Percentiles rank a stretch among this genome's conserved stretches.
These are phyloP conservation scores for Salvelinus namaycush DNA, from an alignment of 2,113 vertebrate genomes.

Conservation along the genomic window DNA sequence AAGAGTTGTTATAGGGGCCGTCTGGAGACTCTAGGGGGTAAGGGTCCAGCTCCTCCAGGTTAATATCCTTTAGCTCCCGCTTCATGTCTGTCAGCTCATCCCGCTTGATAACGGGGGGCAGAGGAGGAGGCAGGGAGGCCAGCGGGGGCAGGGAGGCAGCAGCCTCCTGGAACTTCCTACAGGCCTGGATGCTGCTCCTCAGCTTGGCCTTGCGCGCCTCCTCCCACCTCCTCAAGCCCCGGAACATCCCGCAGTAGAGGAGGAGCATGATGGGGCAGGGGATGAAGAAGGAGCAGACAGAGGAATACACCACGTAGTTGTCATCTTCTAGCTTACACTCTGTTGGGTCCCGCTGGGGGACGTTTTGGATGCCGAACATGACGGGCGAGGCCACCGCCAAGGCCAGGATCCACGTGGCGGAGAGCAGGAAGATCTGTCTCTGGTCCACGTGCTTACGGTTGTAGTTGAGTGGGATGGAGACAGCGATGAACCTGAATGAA, in stretches of 20 bases:
- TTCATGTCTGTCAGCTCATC: slow-evolving; percentile 41
- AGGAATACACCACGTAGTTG: slow-evolving; percentile 89
- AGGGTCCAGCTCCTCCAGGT: slow-evolving; percentile 46
- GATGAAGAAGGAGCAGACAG: slow-evolving; percentile 94
- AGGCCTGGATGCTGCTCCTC: slow-evolving; percentile 72
- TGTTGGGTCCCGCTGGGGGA: slow-evolving; percentile 78
- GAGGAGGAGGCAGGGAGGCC: slow-evolving; percentile 58
- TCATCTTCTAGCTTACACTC: slow-evolving; percentile 89
- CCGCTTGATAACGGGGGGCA: slow-evolving; percentile 64
- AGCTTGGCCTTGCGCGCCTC: slow-evolving; percentile 83
- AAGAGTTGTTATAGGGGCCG: slow-evolving; percentile 30
- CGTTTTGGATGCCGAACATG: slow-evolving; percentile 89
- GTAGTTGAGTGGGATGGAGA: slow-evolving; percentile 86
- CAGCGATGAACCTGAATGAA: slow-evolving; percentile 87
- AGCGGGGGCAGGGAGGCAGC: slow-evolving; percentile 58
- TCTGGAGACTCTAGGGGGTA: slow-evolving; percentile 8
- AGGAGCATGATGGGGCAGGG: slow-evolving; percentile 94
- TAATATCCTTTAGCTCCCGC: slow-evolving; percentile 38
- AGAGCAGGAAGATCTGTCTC: slow-evolving; percentile 84
- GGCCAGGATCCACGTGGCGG: slow-evolving; percentile 89
- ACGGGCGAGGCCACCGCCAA: slow-evolving; percentile 89
- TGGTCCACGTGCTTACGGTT: slow-evolving; percentile 85
- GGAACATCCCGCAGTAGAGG: slow-evolving; percentile 93
- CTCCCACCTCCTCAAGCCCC: slow-evolving; percentile 86
- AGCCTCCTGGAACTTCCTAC: slow-evolving; percentile 68